phyloP scores from a whole-genome alignment of 2,888 invertebrate genomes.

The Ecliptopera silaceata region DNA sequence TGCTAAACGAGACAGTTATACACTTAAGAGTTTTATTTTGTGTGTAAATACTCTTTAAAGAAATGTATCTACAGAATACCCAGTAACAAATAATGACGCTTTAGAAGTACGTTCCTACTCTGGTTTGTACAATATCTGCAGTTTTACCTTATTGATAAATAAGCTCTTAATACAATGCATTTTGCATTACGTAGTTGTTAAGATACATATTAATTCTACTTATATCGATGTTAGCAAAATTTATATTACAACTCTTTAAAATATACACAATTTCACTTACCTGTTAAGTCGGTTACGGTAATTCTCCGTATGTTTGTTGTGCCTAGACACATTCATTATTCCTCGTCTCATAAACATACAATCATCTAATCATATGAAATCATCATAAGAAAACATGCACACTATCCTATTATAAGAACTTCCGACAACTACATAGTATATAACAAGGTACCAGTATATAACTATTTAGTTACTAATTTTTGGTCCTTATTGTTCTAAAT shows the following conservation, averaged over 20 bases:
- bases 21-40: too few species aligned
- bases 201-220: too few species aligned
- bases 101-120: too few species aligned
- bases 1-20: too few species aligned
- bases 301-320: not conserved
- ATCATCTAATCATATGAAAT: not conserved
- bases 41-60: too few species aligned
- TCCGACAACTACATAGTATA: not conserved
- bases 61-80: too few species aligned
- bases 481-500: not conserved
- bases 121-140: too few species aligned
- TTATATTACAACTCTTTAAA: slow-evolving; percentile 7
- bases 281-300: slow-evolving; percentile 3
- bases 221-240: too few species aligned
- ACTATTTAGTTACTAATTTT: not conserved
- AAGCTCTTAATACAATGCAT: too few species aligned
- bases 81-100: too few species aligned
- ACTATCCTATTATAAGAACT: not conserved
- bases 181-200: too few species aligned
- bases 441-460: not conserved
- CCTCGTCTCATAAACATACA: slow-evolving; percentile 14
- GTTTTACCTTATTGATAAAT: too few species aligned
- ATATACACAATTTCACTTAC: slow-evolving; percentile 13
- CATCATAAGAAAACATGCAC: not conserved
- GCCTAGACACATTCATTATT: slow-evolving; percentile 9